Percentiles rank a stretch among this genome's conserved stretches.
Conservation (phyloP, 2,888 invertebrate genomes). For the Eumerus sabulonum region DNA sequence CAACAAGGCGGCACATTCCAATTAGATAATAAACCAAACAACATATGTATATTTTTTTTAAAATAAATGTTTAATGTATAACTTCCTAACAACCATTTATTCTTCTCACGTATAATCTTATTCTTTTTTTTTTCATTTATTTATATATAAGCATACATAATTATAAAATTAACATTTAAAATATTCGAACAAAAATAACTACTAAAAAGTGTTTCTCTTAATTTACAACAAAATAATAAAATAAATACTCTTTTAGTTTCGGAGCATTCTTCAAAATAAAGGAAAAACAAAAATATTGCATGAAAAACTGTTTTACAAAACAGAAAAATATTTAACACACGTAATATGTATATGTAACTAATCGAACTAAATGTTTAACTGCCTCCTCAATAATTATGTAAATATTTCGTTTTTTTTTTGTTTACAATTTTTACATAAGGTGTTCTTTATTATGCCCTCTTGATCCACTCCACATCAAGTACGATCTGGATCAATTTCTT, state of each 20-base stretch:
- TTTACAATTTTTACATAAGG: slow-evolving; percentile 70
- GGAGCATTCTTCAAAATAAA: slow-evolving; percentile 10
- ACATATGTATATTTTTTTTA: too few relatives aligned
- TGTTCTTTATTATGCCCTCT: too few relatives aligned
- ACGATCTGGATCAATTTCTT: too few relatives aligned
- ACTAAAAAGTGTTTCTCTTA: slow-evolving; percentile 47
- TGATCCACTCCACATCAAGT: too few relatives aligned
- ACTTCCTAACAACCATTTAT: slow-evolving; percentile 68
- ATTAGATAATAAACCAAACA: too few relatives aligned
- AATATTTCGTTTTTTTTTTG: slow-evolving; percentile 60
- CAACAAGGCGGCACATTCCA: too few relatives aligned
- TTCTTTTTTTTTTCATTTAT: slow-evolving; percentile 38
- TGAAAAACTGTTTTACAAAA: slow-evolving; percentile 36
- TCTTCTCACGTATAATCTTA: too few relatives aligned
- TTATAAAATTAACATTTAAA: too few relatives aligned
- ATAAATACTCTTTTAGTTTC: slow-evolving; percentile 10
- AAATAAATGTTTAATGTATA: slow-evolving; percentile 63
- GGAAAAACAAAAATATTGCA: slow-evolving; percentile 19
- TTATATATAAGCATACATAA: too few relatives aligned
- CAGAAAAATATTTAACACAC: slow-evolving; percentile 60
- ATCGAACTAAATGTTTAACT: slow-evolving; percentile 53
- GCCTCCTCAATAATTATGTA: slow-evolving; percentile 5
- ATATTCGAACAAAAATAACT: too few relatives aligned
- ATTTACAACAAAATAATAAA: slow-evolving; percentile 37
- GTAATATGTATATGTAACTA: too few relatives aligned